Evolutionary conservation across 2,797 vertebrate genomes (phyloP).

Genomic region (Lophotriccus pileatus): DNA sequence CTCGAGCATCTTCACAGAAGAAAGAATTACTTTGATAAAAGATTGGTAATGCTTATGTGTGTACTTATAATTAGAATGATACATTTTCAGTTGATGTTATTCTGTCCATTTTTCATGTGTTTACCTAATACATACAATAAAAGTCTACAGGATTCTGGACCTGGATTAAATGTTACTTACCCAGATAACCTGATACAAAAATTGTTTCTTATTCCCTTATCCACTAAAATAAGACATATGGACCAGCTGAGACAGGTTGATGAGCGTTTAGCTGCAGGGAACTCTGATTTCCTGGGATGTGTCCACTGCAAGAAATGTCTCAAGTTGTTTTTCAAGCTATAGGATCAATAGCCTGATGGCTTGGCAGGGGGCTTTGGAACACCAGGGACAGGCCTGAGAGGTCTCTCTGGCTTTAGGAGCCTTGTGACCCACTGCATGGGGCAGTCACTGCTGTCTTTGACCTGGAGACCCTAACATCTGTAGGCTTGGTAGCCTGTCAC

Average conservation of each 20-base stretch:
- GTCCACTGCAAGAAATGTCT: not conserved
- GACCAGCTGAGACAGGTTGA: not conserved
- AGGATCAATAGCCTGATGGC: not conserved
- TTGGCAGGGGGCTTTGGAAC: not conserved
- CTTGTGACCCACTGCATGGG: slow-evolving; percentile 21
- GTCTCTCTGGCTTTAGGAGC: not conserved
- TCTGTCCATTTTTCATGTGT: not conserved
- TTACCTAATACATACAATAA: not conserved
- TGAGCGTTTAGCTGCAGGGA: slow-evolving; percentile 1
- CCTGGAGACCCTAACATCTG: slow-evolving; percentile 28
- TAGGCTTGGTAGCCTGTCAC: not conserved
- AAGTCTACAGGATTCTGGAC: not conserved
- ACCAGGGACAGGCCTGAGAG: not conserved
- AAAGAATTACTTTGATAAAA: not conserved
- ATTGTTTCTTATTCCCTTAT: not conserved
- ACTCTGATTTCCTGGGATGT: not conserved
- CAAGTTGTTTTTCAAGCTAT: slow-evolving; percentile 11
- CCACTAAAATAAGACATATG: not conserved
- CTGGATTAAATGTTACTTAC: not conserved
- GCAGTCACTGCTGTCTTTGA: not conserved
- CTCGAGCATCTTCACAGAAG: not conserved
- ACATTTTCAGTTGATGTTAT: not conserved
- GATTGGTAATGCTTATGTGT: not conserved
- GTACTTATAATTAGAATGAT: not conserved
- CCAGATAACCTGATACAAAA: not conserved